Percentiles rank a stretch among this genome's conserved stretches.
Conservation (phyloP, 23 tunicate genomes). For the Phallusia fumigata region DNA sequence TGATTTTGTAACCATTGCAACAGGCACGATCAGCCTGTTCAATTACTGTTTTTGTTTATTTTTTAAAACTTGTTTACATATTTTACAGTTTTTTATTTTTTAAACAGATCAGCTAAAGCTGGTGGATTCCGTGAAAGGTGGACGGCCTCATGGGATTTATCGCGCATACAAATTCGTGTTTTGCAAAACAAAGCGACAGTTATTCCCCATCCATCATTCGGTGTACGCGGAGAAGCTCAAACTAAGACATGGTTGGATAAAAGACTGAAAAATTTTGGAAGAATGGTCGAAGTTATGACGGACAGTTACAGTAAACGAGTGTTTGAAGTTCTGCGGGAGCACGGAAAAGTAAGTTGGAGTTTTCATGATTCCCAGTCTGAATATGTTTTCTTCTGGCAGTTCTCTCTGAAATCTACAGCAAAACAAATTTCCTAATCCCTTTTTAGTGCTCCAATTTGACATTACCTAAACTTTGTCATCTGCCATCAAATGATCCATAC, state of each 20-base stretch:
- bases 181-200: not conserved
- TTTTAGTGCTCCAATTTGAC: no score
- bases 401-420: no score
- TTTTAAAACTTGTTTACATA: no score
- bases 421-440: no score
- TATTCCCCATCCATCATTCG: conserved; percentile 64
- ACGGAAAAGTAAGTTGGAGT: conserved; percentile 76
- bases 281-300: conserved; percentile 27
- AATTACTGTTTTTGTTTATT: no score
- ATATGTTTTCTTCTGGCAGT: no score
- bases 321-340: conserved; percentile 20
- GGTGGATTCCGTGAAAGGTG: conserved; percentile 42
- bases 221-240: conserved; percentile 7
- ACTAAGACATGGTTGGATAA: conserved; percentile 88
- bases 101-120: conserved; percentile 24
- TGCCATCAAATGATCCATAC: no score
- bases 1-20: no score
- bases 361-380: no score
- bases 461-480: no score
- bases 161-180: conserved; percentile 28
- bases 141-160: conserved; percentile 12
- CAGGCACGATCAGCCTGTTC: no score
- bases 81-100: no score
- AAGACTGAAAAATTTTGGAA: conserved; percentile 17
- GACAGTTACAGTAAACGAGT: conserved; percentile 34